Conservation (phyloP, 2,797 vertebrate species). For the Discoglossus pictus region DNA sequence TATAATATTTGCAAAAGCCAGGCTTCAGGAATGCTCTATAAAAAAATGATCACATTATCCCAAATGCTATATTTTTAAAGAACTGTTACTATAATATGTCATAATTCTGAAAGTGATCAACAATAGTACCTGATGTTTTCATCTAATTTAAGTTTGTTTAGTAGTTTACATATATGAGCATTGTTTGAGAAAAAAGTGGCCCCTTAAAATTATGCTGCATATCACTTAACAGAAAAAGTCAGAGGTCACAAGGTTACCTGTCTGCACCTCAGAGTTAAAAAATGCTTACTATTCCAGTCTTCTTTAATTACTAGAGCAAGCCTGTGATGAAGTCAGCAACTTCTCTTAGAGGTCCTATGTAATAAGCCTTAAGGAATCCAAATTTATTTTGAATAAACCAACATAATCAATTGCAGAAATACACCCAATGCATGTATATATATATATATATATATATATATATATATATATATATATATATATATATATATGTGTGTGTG, state of each 20-base stretch:
- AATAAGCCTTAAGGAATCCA: conserved; percentile 11
- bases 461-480: too few species aligned
- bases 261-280: conserved; percentile 68
- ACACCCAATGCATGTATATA: too few species aligned
- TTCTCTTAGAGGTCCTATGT: conserved; percentile 58
- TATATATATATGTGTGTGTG: too few species aligned
- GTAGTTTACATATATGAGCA: conserved; percentile 12
- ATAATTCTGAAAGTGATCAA: too few species aligned
- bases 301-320: conserved; percentile 65
- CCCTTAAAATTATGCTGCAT: conserved; percentile 71
- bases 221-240: conserved; percentile 74
- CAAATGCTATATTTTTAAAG: background rate
- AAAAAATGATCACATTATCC: conserved; percentile 9
- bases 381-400: too few species aligned
- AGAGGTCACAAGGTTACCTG: conserved; percentile 71
- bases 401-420: too few species aligned
- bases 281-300: conserved; percentile 66
- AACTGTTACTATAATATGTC: too few species aligned
- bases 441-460: too few species aligned
- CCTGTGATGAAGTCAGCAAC: conserved; percentile 71
- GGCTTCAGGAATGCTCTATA: conserved; percentile 65
- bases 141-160: too few species aligned
- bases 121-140: too few species aligned
- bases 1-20: conserved; percentile 84
- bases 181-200: conserved; percentile 68